Base-by-base conservation (phyloP, 92 coral and sea anemone species). In the Nematostella vectensis region DNA sequence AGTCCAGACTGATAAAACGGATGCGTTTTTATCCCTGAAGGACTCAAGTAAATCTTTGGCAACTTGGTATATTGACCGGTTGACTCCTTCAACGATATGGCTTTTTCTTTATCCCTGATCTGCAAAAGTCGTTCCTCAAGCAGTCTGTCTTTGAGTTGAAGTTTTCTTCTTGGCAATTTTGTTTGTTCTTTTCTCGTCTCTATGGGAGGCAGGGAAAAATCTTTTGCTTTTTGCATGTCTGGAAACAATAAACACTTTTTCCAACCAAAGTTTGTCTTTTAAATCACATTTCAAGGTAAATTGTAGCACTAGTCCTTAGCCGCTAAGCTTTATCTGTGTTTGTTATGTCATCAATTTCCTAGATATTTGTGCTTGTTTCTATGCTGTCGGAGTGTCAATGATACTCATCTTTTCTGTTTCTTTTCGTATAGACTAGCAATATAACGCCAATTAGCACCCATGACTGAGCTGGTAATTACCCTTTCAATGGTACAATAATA, bases 171-270 rank as follows among this genome's bases (percentile, higher is more conserved):
- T 3, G 69, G 69, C 4, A 63, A 33, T 29, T 21, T 33, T 31
- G 48, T 22, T 38, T 63, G 31, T 25, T 63, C 69, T 4, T 63
- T 18, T 28, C 37, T 27, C 3, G 69, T 63, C 50, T 63, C 69
- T 33, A 33, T 33, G 40, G 40, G 15, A 33, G 40, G 40, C 6
- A 33, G 40, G 15, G 15, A 6, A 33, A 15, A 6, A 15, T 6
- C 15, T 33, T 33, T 33, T n/a, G n/a, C n/a, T n/a, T n/a, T n/a
- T n/a, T n/a, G n/a, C n/a, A n/a, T n/a, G n/a, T n/a, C n/a, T n/a
- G n/a, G n/a, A n/a, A n/a, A n/a, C n/a, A n/a, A n/a, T n/a, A n/a
- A n/a, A n/a, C n/a, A n/a, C n/a, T n/a, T n/a, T n/a, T n/a, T n/a
- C n/a, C n/a, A n/a, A n/a, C n/a, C n/a, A n/a, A n/a, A n/a, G n/a